Base-by-base conservation (phyloP, 2,888 invertebrate species). In the Acrobasis consociella region DNA sequence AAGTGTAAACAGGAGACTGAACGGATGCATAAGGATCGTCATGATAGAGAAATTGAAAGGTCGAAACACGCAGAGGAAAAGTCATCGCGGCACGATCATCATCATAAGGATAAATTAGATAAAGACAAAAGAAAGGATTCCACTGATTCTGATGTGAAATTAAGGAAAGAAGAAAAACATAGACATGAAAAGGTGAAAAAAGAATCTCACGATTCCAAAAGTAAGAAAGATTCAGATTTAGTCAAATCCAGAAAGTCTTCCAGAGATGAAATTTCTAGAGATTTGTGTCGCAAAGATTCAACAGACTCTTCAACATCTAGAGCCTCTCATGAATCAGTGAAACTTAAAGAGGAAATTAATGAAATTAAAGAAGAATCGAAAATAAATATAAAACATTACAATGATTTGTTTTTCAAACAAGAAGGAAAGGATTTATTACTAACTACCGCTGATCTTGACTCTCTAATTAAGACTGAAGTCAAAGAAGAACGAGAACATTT, bases 121-220 rank as follows among this genome's bases (percentile, higher is more conserved):
- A 86, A 81, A 74, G 89, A 90, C 39, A 86, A 80, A 73, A 81
- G 82, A 71, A 89, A 86, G 70, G 89, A 91, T 62, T 72, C 73
- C 10, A 63, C 73, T 2, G 85, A 89, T 55, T 69, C 67, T 39
- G 89, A 89, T 61, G 68, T 66, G 15, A 88, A 86, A 70, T 64
- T 66, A 13, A 91, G 85, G 86, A 90, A 86, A 70, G 91, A 91
- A 46, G 94, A 94, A 64, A 93, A 88, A 80, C 87, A 93, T 74
- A 93, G 87, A 80, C 80, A 89, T 70, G 91, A 91, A 17, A 82
- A 83, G 72, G 69, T 77, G 56, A 89, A 84, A 72, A 91, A 90
- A 74, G 92, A 91, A 60, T 76, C 64, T 58, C 76, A 65, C 65
- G 93, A 91, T 8, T 64, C 74, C 42, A 91, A 90, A 75, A 82